Evolutionary conservation across 2,113 vertebrate genomes (phyloP).

Genomic region (Semicossyphus pulcher): DNA sequence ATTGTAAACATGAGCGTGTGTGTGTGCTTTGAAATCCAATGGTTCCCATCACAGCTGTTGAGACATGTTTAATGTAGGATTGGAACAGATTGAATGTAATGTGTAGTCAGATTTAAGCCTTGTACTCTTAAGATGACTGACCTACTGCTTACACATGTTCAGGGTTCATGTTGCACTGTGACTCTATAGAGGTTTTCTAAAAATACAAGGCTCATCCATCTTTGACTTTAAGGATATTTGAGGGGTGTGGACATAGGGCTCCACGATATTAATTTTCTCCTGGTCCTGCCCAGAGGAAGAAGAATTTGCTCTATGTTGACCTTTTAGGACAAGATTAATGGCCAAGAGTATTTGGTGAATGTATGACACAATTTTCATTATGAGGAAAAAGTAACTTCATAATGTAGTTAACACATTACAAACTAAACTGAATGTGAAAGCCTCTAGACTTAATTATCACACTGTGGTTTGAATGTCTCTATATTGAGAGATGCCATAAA

Average conservation of each 20-base stretch:
- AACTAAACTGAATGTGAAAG: neutral
- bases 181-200: conserved; percentile 58
- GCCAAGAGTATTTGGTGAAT: neutral
- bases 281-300: neutral
- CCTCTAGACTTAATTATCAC: neutral
- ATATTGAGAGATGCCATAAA: neutral
- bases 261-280: conserved; percentile 16
- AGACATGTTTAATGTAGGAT: conserved; percentile 15
- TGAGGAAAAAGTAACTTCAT: neutral
- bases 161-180: conserved; percentile 73
- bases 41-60: neutral
- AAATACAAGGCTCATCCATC: conserved; percentile 39
- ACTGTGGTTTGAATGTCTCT: conserved; percentile 11
- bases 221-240: conserved; percentile 37
- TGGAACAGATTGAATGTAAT: conserved; percentile 63
- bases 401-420: neutral
- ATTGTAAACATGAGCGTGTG: conserved; percentile 3
- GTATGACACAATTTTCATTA: neutral
- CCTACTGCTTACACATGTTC: conserved; percentile 62
- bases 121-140: conserved; percentile 42
- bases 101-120: conserved; percentile 40
- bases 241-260: neutral
- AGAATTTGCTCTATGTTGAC: conserved; percentile 7
- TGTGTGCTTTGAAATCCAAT: conserved; percentile 30
- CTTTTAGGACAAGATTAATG: neutral